Percentiles rank a stretch among this genome's conserved stretches.
phyloP scores from a whole-genome alignment of 2,113 vertebrate species.

The Spilogale gracilis region DNA sequence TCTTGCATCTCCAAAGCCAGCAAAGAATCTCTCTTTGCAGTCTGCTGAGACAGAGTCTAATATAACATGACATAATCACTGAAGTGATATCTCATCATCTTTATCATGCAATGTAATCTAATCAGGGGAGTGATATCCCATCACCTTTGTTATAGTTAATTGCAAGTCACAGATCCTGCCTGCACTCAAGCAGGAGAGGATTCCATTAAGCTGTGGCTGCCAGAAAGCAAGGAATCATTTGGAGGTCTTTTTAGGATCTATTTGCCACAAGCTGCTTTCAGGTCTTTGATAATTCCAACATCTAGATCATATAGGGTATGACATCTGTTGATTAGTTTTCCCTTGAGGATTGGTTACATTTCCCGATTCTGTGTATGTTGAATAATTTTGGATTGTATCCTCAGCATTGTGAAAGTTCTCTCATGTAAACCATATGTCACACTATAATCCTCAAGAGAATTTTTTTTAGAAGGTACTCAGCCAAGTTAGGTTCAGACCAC shows the following conservation, averaged over 20 bases:
- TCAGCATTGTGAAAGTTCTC: neutral
- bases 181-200: neutral
- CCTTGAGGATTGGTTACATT: conserved; percentile 7
- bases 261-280: conserved; percentile 38
- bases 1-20: neutral
- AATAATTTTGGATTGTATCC: neutral
- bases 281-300: conserved; percentile 44
- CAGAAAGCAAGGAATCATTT: conserved; percentile 29
- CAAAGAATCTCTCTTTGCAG: neutral
- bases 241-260: neutral
- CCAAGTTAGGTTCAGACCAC: neutral
- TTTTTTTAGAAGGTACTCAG: neutral
- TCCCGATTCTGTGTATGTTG: conserved; percentile 9
- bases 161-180: neutral
- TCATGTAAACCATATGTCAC: conserved; percentile 15
- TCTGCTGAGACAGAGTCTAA: neutral
- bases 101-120: conserved; percentile 16
- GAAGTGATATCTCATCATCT: neutral
- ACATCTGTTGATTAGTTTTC: conserved; percentile 38
- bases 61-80: neutral
- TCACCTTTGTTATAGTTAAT: neutral
- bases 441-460: conserved; percentile 23
- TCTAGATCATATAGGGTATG: neutral
- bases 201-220: neutral
- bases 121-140: neutral